These are phyloP conservation scores for Amyelois transitella DNA, from an alignment of 1,140 invertebrate species.

Conservation along the genomic window DNA sequence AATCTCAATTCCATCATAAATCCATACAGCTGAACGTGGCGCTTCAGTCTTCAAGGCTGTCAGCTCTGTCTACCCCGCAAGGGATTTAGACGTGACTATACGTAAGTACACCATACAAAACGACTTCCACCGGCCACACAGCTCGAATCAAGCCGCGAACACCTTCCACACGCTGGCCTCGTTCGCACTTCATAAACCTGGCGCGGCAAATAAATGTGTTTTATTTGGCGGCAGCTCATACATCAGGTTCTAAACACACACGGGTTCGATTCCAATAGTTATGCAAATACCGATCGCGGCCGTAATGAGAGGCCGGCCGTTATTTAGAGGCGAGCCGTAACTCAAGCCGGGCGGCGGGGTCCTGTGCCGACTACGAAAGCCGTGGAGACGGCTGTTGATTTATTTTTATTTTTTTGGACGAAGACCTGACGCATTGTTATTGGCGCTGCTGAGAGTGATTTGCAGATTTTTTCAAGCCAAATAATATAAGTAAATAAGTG, in stretches of 20 bases:
- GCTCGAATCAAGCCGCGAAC: background rate
- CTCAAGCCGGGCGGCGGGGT: constrained; percentile 58
- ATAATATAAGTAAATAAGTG: too few relatives aligned
- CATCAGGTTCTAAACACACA: constrained; percentile 18
- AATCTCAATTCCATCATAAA: too few relatives aligned
- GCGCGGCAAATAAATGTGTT: constrained; percentile 6
- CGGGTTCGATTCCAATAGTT: constrained; percentile 60
- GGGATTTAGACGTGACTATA: too few relatives aligned
- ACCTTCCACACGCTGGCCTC: background rate
- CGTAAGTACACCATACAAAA: background rate
- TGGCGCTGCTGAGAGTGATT: too few relatives aligned
- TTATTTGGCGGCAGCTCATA: constrained; percentile 11
- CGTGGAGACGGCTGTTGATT: constrained; percentile 32
- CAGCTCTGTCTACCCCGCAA: too few relatives aligned
- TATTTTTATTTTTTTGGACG: background rate
- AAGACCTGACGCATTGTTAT: too few relatives aligned
- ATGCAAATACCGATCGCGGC: constrained; percentile 65
- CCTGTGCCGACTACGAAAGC: constrained; percentile 25
- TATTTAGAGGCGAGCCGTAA: constrained; percentile 69
- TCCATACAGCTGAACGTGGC: too few relatives aligned
- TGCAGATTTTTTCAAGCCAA: too few relatives aligned
- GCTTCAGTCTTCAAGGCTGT: too few relatives aligned
- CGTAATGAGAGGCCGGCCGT: constrained; percentile 70
- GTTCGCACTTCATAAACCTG: background rate
- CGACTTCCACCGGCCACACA: background rate